Conservation (phyloP, 37 sponge, comb jelly and placozoan species). For the Diacarnus erythraeanus region DNA sequence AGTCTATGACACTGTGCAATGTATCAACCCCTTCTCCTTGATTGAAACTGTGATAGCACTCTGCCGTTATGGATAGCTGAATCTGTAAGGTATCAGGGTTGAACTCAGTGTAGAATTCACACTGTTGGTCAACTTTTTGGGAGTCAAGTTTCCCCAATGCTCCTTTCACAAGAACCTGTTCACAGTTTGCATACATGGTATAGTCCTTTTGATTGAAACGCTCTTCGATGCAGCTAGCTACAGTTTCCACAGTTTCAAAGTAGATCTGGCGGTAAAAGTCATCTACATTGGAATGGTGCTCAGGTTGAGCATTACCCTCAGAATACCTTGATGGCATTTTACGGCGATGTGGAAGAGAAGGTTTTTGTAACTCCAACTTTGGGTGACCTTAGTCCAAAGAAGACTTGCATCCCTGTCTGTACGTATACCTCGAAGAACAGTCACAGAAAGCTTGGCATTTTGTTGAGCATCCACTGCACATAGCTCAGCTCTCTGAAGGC, state of each 20-base stretch:
- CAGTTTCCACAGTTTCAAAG: not conserved
- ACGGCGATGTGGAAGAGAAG: not conserved
- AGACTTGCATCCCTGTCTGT: constrained; percentile 1
- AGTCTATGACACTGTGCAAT: not conserved
- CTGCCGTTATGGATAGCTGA: not conserved
- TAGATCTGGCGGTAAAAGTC: not conserved
- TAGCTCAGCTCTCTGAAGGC: not conserved
- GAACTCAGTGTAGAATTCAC: not conserved
- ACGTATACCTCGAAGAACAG: not conserved
- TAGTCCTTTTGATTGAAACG: not conserved
- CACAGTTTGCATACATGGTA: not conserved
- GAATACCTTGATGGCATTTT: not conserved
- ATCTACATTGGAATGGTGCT: not conserved
- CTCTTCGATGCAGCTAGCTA: not conserved
- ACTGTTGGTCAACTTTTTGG: not conserved
- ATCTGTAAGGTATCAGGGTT: not conserved
- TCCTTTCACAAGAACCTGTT: not conserved
- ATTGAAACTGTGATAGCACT: not conserved
- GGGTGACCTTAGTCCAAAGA: not conserved
- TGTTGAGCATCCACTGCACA: not conserved
- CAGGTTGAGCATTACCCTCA: no score
- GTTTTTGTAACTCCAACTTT: not conserved
- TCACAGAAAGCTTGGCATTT: not conserved
- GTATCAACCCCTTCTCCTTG: not conserved
- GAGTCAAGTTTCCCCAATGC: not conserved